Evolutionary conservation across 2,113 vertebrate genomes (phyloP).

Genomic region (Elaphurus davidianus): DNA sequence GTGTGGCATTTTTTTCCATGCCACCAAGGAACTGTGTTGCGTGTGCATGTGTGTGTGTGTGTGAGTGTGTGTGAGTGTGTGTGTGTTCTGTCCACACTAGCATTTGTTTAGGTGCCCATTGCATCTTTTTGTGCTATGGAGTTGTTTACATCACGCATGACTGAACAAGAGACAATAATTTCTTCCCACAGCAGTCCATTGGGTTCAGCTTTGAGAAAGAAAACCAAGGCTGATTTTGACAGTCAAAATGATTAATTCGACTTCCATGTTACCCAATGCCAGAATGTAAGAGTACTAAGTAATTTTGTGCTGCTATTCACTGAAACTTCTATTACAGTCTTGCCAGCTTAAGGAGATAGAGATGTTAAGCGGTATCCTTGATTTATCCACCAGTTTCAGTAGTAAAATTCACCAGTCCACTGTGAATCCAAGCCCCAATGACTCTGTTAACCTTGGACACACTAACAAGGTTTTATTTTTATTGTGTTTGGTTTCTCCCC

Average conservation of each 20-base stretch:
- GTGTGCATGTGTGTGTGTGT: neutral
- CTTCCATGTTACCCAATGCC: slow-evolving; percentile 49
- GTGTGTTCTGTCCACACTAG: slow-evolving; percentile 73
- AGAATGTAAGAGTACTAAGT: slow-evolving; percentile 70
- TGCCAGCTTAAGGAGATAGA: slow-evolving; percentile 55
- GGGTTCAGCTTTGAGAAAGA: slow-evolving; percentile 61
- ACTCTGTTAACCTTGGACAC: slow-evolving; percentile 61
- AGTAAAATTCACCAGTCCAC: slow-evolving; percentile 75
- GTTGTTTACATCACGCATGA: slow-evolving; percentile 85
- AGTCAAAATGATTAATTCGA: slow-evolving; percentile 10
- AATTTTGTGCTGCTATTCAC: slow-evolving; percentile 89
- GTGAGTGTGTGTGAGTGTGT: slow-evolving; percentile 37
- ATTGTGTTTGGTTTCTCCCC: slow-evolving; percentile 68
- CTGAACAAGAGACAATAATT: slow-evolving; percentile 76
- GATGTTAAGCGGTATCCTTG: slow-evolving; percentile 39
- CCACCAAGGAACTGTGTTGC: slow-evolving; percentile 72
- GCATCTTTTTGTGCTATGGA: slow-evolving; percentile 80
- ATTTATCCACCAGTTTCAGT: slow-evolving; percentile 74
- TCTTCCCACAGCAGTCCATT: slow-evolving; percentile 73
- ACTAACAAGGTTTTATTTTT: slow-evolving; percentile 53
- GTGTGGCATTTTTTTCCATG: slow-evolving; percentile 78
- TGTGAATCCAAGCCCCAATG: slow-evolving; percentile 76
- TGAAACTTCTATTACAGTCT: slow-evolving; percentile 71
- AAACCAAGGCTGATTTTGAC: slow-evolving; percentile 63
- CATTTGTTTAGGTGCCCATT: slow-evolving; percentile 77